Conservation (phyloP, 2,888 invertebrate genomes). For the Drosophila paramelanica region DNA sequence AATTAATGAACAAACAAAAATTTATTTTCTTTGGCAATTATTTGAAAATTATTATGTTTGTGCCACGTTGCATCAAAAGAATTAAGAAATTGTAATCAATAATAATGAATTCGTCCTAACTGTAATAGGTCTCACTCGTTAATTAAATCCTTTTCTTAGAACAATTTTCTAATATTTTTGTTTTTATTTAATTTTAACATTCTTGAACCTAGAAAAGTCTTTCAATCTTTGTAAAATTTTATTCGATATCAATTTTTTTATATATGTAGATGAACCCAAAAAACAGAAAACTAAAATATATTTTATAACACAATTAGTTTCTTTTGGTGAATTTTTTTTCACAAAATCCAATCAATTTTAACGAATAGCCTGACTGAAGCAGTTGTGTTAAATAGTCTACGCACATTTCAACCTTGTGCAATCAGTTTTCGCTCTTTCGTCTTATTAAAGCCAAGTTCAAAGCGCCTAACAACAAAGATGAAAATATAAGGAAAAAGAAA, state of each 20-base stretch:
- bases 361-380: neutral
- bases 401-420: conserved; percentile 8
- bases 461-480: conserved; percentile 21
- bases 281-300: too few species aligned
- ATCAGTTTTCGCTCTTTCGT: conserved; percentile 17
- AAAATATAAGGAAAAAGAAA: conserved; percentile 1
- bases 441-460: conserved; percentile 55
- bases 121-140: too few species aligned
- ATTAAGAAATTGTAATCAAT: neutral
- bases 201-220: too few species aligned
- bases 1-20: conserved; percentile 38
- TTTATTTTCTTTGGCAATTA: neutral
- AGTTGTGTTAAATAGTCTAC: neutral
- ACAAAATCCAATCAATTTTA: neutral
- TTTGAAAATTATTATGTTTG: conserved; percentile 4
- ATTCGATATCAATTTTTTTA: too few species aligned
- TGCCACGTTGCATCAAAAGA: neutral
- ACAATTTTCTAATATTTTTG: too few species aligned
- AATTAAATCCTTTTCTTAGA: too few species aligned
- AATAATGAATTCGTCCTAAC: neutral
- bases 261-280: too few species aligned
- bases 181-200: too few species aligned
- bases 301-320: too few species aligned
- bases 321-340: neutral
- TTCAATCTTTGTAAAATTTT: too few species aligned